Base-by-base conservation (phyloP, 2,113 vertebrate genomes). In the Ciconia stormi region DNA sequence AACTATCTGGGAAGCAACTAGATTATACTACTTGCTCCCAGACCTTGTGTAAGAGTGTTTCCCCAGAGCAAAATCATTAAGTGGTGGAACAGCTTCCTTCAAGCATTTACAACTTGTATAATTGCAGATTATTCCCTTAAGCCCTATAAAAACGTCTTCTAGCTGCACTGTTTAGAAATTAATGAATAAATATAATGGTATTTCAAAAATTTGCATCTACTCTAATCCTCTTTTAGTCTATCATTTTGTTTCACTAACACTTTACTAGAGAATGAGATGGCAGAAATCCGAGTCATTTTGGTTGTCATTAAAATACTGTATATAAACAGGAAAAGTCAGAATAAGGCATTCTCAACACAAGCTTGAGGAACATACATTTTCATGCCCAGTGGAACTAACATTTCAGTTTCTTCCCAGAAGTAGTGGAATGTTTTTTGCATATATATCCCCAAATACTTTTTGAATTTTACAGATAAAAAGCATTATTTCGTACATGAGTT, bases 291-390 rank as follows among this genome's bases (percentile, higher is more conserved):
- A 95, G 40, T 47, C 80, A 96, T 97, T 97, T 96, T 93, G 65
- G 71, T 94, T 97, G 80, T 94, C 90, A 89, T 91, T 97, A 98
- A 98, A 95, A 95, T 95, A 95, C 38, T 95, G 25, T 98, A 95
- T 96, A 97, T 86, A 98, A 98, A 96, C 82, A 97, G 93, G 95
- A 93, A 93, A 95, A 93, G 82, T 95, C 96, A 95, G 92, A 96
- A 93, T 98, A 98, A 98, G 97, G 97, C 97, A 98, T 98, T 98
- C 94, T 97, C 84, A 91, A 96, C 73, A 94, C 34, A 97, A 96
- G 70, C 94, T 97, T 95, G 95, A 97, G 93, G 85, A 97, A 89
- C 25, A 29, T 97, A 93, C n/a, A 23, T 87, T 95, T 97, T 93
- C 96, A 95, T 94, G 95, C 91, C 67, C 86, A 87, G 89, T 83